Conservation (phyloP, 2,797 vertebrate species). For the Alosa sapidissima region DNA sequence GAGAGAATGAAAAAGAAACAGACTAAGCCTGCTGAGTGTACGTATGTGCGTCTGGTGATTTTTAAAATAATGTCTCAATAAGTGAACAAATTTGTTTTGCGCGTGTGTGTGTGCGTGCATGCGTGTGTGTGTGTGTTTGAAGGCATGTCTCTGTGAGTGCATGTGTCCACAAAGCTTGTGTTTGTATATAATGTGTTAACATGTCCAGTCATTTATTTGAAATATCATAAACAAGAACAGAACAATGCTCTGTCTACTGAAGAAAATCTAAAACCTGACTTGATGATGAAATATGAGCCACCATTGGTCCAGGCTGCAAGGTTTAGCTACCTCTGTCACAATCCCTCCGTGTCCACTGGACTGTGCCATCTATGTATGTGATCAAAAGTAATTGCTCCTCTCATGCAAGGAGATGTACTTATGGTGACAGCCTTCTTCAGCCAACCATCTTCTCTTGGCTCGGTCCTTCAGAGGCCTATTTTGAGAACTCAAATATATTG, state of each 20-base stretch:
- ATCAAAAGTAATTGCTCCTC: constrained; percentile 4
- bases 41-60: too few species aligned
- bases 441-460: background rate
- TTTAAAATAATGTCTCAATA: too few species aligned
- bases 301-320: background rate
- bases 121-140: background rate
- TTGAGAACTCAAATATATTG: background rate
- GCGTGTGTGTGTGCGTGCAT: background rate
- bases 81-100: too few species aligned
- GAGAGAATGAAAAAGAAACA: background rate
- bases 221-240: constrained; percentile 5
- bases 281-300: background rate
- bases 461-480: constrained; percentile 3
- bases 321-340: constrained; percentile 12
- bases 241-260: background rate
- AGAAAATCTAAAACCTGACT: background rate
- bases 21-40: too few species aligned
- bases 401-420: background rate
- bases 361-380: background rate
- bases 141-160: background rate
- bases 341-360: background rate
- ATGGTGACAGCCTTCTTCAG: background rate
- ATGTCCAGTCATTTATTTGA: background rate
- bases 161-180: background rate
- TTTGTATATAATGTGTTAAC: background rate